These are phyloP conservation scores for Zoanthus solanderi DNA, from an alignment of 92 coral and sea anemone genomes.

Conservation along the genomic window DNA sequence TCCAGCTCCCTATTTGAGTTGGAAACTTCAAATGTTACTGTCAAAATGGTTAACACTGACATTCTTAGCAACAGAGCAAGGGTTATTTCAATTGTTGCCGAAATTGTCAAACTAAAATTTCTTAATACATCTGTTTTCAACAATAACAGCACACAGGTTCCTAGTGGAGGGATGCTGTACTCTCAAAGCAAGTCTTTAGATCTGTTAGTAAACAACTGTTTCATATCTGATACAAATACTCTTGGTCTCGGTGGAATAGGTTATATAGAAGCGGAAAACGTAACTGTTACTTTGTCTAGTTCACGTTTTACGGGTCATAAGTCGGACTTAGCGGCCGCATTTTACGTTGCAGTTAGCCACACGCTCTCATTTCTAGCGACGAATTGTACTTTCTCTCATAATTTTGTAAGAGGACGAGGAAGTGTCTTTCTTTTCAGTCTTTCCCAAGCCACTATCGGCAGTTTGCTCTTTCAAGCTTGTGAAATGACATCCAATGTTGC, in stretches of 20 bases:
- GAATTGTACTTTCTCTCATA: conserved; percentile 39
- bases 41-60: neutral
- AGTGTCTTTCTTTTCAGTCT: conserved; percentile 20
- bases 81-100: conserved; percentile 6
- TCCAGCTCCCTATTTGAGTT: conserved; percentile 30
- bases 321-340: conserved; percentile 18
- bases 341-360: neutral
- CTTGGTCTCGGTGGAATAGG: conserved; percentile 35
- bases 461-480: conserved; percentile 5
- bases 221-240: conserved; percentile 7
- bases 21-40: neutral
- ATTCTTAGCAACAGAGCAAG: conserved; percentile 4
- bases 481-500: conserved; percentile 35
- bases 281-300: neutral
- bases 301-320: conserved; percentile 27
- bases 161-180: conserved; percentile 27
- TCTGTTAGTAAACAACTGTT: conserved; percentile 21
- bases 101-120: neutral
- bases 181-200: conserved; percentile 4
- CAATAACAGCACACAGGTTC: neutral
- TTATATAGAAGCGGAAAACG: conserved; percentile 12
- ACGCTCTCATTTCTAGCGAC: neutral
- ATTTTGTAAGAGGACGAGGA: conserved; percentile 14
- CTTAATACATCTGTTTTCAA: neutral
- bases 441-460: neutral